Evolutionary conservation across 2,888 invertebrate species (phyloP).

Genomic region (Cataglyphis rosenhaueri): DNA sequence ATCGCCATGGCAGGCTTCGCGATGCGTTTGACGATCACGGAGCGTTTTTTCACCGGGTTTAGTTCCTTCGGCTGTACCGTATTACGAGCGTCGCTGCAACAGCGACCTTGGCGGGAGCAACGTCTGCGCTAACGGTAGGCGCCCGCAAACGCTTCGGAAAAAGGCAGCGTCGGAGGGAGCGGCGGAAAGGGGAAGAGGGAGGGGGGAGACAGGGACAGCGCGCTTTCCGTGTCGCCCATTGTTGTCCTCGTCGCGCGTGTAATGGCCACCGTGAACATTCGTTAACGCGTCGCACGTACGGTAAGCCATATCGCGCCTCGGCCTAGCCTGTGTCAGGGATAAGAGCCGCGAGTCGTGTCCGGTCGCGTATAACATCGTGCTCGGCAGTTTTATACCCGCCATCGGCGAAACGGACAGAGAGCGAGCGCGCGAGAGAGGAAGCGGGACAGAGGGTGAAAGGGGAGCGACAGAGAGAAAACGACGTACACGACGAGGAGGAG

Average conservation of each 20-base stretch:
- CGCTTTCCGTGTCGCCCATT: slow-evolving; percentile 81
- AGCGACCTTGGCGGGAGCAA: slow-evolving; percentile 71
- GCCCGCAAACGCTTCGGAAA: slow-evolving; percentile 74
- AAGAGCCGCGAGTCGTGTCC: slow-evolving; percentile 57
- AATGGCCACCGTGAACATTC: slow-evolving; percentile 81
- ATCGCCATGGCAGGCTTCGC: neutral
- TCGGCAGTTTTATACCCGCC: slow-evolving; percentile 68
- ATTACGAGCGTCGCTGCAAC: slow-evolving; percentile 50
- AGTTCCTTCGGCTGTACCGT: neutral
- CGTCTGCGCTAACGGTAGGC: slow-evolving; percentile 72
- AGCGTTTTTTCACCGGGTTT: neutral
- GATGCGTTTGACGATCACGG: neutral
- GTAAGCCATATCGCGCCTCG: slow-evolving; percentile 71
- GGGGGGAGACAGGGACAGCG: slow-evolving; percentile 67
- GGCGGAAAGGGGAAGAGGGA: slow-evolving; percentile 29
- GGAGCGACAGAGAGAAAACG: slow-evolving; percentile 47
- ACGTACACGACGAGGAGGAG: slow-evolving; percentile 46
- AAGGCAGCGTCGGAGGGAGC: slow-evolving; percentile 64
- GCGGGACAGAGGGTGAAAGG: slow-evolving; percentile 47
- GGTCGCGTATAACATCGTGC: slow-evolving; percentile 50
- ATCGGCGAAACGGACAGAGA: slow-evolving; percentile 59
- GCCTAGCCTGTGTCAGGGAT: slow-evolving; percentile 65
- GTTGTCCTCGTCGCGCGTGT: slow-evolving; percentile 83
- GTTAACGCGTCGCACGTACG: slow-evolving; percentile 78
- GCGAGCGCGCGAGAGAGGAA: slow-evolving; percentile 44